phyloP scores from a whole-genome alignment of 2,797 vertebrate species.

The Fistularia commersonii region DNA sequence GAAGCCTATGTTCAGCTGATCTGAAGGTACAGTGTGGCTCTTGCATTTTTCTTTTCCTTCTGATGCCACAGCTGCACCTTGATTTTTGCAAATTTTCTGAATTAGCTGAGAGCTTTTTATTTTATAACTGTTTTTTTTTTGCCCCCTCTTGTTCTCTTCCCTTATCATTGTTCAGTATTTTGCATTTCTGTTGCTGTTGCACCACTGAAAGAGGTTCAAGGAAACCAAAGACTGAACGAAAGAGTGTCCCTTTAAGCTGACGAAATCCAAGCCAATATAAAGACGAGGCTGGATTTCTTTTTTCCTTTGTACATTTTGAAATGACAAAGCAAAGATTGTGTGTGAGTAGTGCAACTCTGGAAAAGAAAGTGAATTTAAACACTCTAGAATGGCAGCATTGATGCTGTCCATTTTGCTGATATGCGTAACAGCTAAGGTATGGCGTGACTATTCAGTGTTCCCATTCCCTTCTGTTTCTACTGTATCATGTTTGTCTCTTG shows the following conservation, averaged over 20 bases:
- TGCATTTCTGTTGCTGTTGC: slow-evolving; percentile 45
- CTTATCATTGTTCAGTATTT: slow-evolving; percentile 52
- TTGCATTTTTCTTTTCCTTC: slow-evolving; percentile 45
- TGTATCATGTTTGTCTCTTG: slow-evolving; percentile 61
- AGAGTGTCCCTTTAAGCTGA: slow-evolving; percentile 76
- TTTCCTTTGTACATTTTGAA: slow-evolving; percentile 54
- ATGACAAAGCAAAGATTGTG: slow-evolving; percentile 34
- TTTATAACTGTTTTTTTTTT: slow-evolving; percentile 46
- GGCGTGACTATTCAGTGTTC: slow-evolving; percentile 54
- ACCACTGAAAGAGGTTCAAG: slow-evolving; percentile 61
- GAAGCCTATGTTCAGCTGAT: slow-evolving; percentile 73
- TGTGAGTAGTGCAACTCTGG: slow-evolving; percentile 20
- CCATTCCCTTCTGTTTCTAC: slow-evolving; percentile 64
- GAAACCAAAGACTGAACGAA: slow-evolving; percentile 78
- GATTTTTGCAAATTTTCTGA: slow-evolving; percentile 67
- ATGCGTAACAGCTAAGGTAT: slow-evolving; percentile 45
- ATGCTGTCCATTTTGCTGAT: slow-evolving; percentile 58
- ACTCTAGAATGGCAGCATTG: slow-evolving; percentile 44
- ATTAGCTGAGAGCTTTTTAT: slow-evolving; percentile 69
- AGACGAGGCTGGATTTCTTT: slow-evolving; percentile 53
- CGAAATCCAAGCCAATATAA: slow-evolving; percentile 63
- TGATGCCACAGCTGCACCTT: slow-evolving; percentile 63
- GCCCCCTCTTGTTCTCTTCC: slow-evolving; percentile 53
- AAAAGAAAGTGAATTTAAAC: slow-evolving; percentile 45
- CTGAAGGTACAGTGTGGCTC: slow-evolving; percentile 60